Percentiles rank a stretch among this genome's conserved stretches.
phyloP scores from a whole-genome alignment of 2,113 vertebrate species.

The Urocynchramus pylzowi region DNA sequence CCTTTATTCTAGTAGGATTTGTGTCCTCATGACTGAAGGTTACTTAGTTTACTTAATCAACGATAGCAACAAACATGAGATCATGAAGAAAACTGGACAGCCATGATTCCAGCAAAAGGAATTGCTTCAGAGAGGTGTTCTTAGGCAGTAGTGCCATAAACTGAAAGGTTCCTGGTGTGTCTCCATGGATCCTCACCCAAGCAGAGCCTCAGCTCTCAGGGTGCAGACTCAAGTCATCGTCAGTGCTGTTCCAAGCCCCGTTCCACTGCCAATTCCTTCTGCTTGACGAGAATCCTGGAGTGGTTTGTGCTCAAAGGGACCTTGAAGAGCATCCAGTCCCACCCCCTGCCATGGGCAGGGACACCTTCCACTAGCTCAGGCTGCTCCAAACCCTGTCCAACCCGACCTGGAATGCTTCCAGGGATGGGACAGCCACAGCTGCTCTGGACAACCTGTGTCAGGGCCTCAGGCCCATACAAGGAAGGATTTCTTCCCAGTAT shows the following conservation, averaged over 20 bases:
- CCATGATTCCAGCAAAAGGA: neutral
- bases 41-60: neutral
- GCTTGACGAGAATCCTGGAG: neutral
- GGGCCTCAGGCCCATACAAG: neutral
- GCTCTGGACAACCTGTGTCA: neutral
- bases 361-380: neutral
- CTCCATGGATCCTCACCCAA: neutral
- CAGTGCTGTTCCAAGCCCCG: neutral
- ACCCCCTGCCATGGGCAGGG: neutral
- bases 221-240: rapidly evolving
- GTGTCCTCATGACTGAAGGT: neutral
- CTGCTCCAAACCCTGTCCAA: neutral
- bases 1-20: neutral
- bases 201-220: neutral
- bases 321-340: neutral
- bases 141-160: neutral
- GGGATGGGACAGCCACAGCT: neutral
- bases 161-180: neutral
- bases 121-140: neutral
- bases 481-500: neutral
- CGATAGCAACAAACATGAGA: neutral
- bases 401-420: neutral
- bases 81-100: neutral
- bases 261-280: neutral
- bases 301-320: neutral